These are phyloP conservation scores for Anthoscopus minutus DNA, from an alignment of 2,113 vertebrate genomes.

Conservation along the genomic window DNA sequence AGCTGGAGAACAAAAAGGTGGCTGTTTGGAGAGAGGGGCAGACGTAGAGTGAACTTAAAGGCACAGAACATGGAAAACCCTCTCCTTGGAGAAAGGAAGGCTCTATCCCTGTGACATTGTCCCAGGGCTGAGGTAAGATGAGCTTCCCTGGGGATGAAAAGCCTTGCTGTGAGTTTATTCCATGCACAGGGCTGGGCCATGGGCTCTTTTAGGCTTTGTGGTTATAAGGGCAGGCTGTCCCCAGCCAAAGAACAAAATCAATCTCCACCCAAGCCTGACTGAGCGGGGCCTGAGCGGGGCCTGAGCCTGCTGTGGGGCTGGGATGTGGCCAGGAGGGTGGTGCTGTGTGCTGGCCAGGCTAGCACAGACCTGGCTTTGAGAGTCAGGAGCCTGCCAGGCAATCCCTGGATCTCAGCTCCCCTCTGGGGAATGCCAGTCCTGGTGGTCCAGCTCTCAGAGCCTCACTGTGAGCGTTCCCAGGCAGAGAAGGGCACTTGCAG, in stretches of 20 bases:
- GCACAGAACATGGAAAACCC: neutral
- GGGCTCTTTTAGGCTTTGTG: neutral
- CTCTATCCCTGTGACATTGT: neutral
- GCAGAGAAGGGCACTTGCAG: neutral
- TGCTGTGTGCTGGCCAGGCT: neutral
- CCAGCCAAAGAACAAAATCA: neutral
- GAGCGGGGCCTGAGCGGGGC: neutral
- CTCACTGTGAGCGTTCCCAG: neutral
- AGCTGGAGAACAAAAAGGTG: neutral
- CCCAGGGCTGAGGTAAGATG: neutral
- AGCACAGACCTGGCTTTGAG: neutral
- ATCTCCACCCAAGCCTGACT: neutral
- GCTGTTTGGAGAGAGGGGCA: neutral
- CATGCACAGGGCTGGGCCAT: accelerated
- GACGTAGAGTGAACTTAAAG: neutral
- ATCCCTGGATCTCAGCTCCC: neutral
- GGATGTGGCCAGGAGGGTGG: neutral
- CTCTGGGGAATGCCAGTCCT: neutral
- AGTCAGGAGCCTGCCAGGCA: neutral
- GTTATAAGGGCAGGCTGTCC: neutral
- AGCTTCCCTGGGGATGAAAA: neutral
- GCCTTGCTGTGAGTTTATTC: neutral
- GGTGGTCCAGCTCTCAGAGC: neutral
- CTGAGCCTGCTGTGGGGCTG: neutral
- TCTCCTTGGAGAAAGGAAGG: neutral